phyloP scores from a whole-genome alignment of 2,888 invertebrate genomes.

The Blastobasis adustella region DNA sequence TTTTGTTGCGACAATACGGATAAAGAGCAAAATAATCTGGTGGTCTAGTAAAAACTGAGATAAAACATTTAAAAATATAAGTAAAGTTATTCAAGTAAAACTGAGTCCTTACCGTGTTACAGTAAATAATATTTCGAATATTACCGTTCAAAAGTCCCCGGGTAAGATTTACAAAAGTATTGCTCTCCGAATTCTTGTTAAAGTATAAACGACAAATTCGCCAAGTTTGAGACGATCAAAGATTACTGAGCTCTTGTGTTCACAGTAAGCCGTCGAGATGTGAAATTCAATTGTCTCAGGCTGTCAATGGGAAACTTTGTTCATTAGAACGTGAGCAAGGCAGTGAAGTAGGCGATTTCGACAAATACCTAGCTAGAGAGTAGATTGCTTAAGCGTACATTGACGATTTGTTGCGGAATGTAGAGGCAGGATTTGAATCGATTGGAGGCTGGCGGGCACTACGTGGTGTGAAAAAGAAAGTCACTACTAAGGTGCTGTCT shows the following conservation, averaged over 20 bases:
- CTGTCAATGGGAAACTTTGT: constrained; percentile 2
- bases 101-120: too few relatives aligned
- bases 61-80: too few relatives aligned
- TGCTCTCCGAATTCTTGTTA: not conserved
- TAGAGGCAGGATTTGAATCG: not conserved
- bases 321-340: not conserved
- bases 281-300: not conserved
- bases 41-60: too few relatives aligned
- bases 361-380: too few relatives aligned
- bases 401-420: not conserved
- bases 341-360: too few relatives aligned
- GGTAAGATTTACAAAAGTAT: not conserved
- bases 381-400: too few relatives aligned
- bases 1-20: too few relatives aligned
- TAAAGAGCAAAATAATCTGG: too few relatives aligned
- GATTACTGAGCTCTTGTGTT: not conserved
- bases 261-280: not conserved
- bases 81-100: too few relatives aligned
- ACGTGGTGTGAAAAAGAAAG: not conserved
- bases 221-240: not conserved
- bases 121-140: not conserved
- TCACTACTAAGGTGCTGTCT: not conserved
- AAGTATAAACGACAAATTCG: not conserved
- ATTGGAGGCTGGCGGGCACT: not conserved
- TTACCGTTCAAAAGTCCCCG: not conserved